phyloP scores from a whole-genome alignment of 2,797 vertebrate species.

The Mycteria americana region DNA sequence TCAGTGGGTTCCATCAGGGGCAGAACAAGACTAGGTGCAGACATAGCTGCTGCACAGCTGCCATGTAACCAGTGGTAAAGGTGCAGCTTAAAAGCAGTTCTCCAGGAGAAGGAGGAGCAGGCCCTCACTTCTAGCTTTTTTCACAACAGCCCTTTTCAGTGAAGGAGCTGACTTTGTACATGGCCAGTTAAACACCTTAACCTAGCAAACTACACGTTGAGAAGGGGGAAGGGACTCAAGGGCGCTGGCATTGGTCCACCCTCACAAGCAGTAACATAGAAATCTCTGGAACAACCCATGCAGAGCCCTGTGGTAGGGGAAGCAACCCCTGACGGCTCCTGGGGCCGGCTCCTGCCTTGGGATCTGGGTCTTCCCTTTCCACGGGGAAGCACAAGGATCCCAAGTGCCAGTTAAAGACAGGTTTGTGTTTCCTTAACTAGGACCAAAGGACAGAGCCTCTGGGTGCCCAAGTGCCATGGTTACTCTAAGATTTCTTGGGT shows the following conservation, averaged over 20 bases:
- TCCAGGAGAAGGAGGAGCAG: not conserved
- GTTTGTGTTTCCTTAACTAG: not conserved
- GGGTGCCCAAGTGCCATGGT: not conserved
- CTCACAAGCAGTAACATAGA: not conserved
- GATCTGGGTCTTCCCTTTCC: not conserved
- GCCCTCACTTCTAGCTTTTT: not conserved
- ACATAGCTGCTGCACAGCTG: not conserved
- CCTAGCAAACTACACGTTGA: not conserved
- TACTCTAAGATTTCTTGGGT: not conserved
- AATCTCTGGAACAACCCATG: not conserved
- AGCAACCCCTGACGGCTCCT: not conserved
- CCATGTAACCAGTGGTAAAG: not conserved
- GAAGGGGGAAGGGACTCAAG: not conserved
- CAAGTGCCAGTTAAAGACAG: not conserved
- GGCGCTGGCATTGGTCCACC: fast-evolving
- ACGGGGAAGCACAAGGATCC: not conserved
- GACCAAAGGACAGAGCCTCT: not conserved
- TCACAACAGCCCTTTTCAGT: not conserved
- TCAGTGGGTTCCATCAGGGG: not conserved
- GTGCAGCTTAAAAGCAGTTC: not conserved
- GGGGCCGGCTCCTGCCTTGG: not conserved
- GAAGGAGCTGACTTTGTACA: not conserved
- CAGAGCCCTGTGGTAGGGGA: not conserved
- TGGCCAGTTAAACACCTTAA: not conserved
- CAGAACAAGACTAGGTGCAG: not conserved